phyloP scores from a whole-genome alignment of 2,888 invertebrate species.

The Laspeyria flexula region DNA sequence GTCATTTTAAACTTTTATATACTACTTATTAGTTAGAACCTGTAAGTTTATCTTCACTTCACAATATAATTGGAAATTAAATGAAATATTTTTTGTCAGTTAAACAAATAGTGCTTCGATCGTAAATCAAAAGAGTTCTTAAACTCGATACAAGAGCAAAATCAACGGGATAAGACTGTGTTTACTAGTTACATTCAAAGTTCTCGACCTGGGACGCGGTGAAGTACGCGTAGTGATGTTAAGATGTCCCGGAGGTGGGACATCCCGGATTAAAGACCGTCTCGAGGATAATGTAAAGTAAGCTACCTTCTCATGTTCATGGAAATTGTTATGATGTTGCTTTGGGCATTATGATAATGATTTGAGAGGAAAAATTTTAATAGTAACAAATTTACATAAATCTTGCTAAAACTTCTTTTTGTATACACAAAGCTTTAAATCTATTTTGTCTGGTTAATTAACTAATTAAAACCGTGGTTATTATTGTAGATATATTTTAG shows the following conservation, averaged over 20 bases:
- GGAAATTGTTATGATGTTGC: background rate
- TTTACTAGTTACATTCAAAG: conserved; percentile 18
- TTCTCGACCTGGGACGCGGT: conserved; percentile 8
- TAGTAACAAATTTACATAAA: too few relatives aligned
- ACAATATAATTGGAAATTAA: too few relatives aligned
- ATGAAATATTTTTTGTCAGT: background rate
- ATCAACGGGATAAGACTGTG: conserved; percentile 5
- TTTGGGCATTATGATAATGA: too few relatives aligned
- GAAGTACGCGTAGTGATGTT: conserved; percentile 23
- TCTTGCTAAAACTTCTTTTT: too few relatives aligned
- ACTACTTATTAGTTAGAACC: too few relatives aligned
- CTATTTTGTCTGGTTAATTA: too few relatives aligned
- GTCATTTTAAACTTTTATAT: too few relatives aligned
- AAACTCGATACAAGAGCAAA: conserved; percentile 6
- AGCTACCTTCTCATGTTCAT: background rate
- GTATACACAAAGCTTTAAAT: too few relatives aligned
- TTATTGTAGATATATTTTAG: too few relatives aligned
- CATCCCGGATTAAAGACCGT: conserved; percentile 13
- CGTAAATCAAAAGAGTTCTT: background rate
- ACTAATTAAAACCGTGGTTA: too few relatives aligned
- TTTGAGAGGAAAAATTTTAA: too few relatives aligned
- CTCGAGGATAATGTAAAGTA: conserved; percentile 8
- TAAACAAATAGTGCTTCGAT: conserved; percentile 1
- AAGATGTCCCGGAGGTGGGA: conserved; percentile 5
- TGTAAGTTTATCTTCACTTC: too few relatives aligned